Percentiles rank a stretch among this genome's conserved stretches.
phyloP scores from a whole-genome alignment of 2,113 vertebrate species.

The Acanthisitta chloris region DNA sequence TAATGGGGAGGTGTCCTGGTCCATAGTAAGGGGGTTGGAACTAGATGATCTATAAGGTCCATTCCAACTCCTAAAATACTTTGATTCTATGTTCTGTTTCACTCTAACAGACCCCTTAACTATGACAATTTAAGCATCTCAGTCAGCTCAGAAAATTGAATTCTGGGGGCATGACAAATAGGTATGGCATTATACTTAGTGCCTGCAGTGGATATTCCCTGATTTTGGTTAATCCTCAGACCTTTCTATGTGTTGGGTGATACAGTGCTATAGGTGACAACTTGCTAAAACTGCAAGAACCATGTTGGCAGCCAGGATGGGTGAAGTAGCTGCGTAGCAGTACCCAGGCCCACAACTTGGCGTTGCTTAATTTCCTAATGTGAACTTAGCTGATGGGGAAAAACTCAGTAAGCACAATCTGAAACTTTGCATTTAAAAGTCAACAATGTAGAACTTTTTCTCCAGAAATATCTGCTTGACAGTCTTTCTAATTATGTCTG shows the following conservation, averaged over 20 bases:
- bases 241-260: not conserved
- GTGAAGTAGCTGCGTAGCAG: not conserved
- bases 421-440: not conserved
- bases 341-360: not conserved
- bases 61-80: too few species aligned
- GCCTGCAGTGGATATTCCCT: accelerated
- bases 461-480: not conserved
- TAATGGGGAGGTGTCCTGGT: too few species aligned
- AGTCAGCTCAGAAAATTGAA: not conserved
- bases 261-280: not conserved
- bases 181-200: not conserved
- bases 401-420: not conserved
- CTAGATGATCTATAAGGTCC: too few species aligned
- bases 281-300: not conserved
- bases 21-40: too few species aligned
- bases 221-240: not conserved
- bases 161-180: accelerated
- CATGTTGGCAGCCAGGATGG: accelerated
- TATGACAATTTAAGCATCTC: not conserved
- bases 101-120: not conserved
- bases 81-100: not conserved
- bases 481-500: not conserved
- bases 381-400: too few species aligned
- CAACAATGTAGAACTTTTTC: not conserved
- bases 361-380: not conserved